A percentile compares a stretch with the other conserved stretches of the same genome.
Evolutionary conservation across 1,140 invertebrate genomes (phyloP).

Genomic region (Ridgeia piscesae): DNA sequence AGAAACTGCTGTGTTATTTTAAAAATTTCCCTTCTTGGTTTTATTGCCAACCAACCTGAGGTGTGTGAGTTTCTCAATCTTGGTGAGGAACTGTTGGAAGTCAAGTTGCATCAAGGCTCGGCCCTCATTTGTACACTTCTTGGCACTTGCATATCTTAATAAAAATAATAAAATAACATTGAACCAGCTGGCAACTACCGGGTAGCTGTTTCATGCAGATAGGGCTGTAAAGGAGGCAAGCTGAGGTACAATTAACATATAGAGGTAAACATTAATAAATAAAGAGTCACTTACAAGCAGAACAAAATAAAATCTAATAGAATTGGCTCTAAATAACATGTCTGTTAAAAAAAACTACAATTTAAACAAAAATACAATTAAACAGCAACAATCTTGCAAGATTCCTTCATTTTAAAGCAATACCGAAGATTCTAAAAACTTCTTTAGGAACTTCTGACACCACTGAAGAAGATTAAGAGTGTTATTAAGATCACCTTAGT

Average conservation of each 20-base stretch:
- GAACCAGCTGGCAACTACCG: background rate
- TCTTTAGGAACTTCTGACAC: background rate
- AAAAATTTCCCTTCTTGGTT: too few relatives aligned
- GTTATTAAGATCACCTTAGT: background rate
- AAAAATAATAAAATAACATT: background rate
- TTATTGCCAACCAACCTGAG: slow-evolving; percentile 35
- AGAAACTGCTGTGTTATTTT: background rate
- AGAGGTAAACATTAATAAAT: too few relatives aligned
- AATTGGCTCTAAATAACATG: background rate
- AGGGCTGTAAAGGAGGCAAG: too few relatives aligned
- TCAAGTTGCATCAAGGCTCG: slow-evolving; percentile 96
- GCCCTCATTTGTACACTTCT: slow-evolving; percentile 94
- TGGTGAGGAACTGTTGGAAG: slow-evolving; percentile 90
- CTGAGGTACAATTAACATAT: too few relatives aligned
- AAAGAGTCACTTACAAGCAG: background rate
- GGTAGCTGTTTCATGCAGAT: too few relatives aligned
- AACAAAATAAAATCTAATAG: background rate
- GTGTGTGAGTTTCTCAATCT: slow-evolving; percentile 82
- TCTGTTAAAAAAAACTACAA: background rate
- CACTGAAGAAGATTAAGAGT: background rate
- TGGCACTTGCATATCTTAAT: slow-evolving; percentile 78
- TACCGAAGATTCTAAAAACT: too few relatives aligned
- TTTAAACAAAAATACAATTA: too few relatives aligned
- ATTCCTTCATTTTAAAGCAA: too few relatives aligned
- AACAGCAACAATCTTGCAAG: too few relatives aligned